Conservation (phyloP, 2,888 invertebrate species). For the Pristionchus mayeri region DNA sequence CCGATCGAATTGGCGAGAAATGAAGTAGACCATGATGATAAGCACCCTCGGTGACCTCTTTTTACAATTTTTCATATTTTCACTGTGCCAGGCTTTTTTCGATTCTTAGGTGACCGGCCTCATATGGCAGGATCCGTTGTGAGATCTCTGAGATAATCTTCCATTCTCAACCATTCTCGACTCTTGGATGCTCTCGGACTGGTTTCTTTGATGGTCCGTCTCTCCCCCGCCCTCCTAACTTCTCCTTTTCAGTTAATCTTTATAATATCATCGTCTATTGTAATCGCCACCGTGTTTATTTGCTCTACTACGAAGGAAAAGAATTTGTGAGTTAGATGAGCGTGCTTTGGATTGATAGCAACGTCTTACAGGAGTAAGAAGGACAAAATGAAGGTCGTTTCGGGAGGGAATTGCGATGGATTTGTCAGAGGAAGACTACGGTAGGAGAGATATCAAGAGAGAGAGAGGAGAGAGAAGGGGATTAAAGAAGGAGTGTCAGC, state of each 20-base stretch:
- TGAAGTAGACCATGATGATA: no score
- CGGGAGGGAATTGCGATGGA: background rate
- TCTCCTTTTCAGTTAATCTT: background rate
- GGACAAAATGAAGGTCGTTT: background rate
- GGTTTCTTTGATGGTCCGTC: background rate
- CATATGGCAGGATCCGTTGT: no score
- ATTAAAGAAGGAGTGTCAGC: no score
- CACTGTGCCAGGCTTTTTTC: no score
- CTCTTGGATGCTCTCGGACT: background rate
- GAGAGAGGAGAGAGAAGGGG: background rate
- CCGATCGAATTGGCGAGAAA: no score
- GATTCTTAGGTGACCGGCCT: no score
- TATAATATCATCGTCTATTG: background rate
- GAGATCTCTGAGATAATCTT: background rate
- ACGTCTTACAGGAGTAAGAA: background rate
- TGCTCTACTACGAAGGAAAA: background rate
- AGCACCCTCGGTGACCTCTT: background rate
- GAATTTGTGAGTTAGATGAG: background rate
- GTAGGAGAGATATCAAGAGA: background rate
- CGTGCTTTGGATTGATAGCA: background rate
- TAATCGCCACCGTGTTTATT: background rate
- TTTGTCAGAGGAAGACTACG: background rate
- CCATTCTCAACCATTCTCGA: background rate
- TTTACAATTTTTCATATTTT: no score
- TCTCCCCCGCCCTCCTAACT: background rate